Conservation (phyloP, 2,888 invertebrate species). For the Apeira syringaria region DNA sequence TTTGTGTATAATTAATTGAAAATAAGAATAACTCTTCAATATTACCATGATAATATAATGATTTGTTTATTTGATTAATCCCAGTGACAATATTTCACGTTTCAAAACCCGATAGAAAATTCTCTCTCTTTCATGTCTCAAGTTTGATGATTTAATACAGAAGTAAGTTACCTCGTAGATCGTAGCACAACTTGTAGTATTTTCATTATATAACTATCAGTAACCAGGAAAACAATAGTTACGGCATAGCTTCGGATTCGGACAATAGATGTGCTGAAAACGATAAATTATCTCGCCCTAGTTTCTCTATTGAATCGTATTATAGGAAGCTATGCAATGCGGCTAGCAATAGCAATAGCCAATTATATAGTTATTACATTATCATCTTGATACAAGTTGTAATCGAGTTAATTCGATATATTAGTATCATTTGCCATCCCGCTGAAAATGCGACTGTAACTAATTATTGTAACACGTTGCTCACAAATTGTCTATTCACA, state of each 20-base stretch:
- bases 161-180: conserved; percentile 22
- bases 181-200: conserved; percentile 23
- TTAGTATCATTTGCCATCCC: conserved; percentile 13
- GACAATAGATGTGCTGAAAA: conserved; percentile 15
- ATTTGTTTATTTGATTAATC: conserved; percentile 1
- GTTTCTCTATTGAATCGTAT: conserved; percentile 15
- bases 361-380: conserved; percentile 26
- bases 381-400: conserved; percentile 15
- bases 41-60: too few species aligned
- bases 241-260: conserved; percentile 2
- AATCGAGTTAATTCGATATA: conserved; percentile 16
- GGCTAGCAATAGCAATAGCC: conserved; percentile 17
- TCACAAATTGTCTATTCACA: too few species aligned
- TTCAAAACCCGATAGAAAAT: conserved; percentile 24
- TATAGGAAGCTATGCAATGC: conserved; percentile 11
- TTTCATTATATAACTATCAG: conserved; percentile 16
- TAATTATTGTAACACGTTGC: neutral
- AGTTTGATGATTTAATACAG: conserved; percentile 23
- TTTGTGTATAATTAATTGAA: conserved; percentile 3
- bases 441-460: too few species aligned
- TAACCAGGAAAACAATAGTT: conserved; percentile 10
- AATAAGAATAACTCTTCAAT: neutral
- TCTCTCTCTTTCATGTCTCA: conserved; percentile 25
- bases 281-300: conserved; percentile 18
- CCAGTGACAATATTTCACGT: conserved; percentile 12